Percentiles rank a stretch among this genome's conserved stretches.
Evolutionary conservation across 2,797 vertebrate genomes (phyloP).

Genomic region (Euthynnus affinis): DNA sequence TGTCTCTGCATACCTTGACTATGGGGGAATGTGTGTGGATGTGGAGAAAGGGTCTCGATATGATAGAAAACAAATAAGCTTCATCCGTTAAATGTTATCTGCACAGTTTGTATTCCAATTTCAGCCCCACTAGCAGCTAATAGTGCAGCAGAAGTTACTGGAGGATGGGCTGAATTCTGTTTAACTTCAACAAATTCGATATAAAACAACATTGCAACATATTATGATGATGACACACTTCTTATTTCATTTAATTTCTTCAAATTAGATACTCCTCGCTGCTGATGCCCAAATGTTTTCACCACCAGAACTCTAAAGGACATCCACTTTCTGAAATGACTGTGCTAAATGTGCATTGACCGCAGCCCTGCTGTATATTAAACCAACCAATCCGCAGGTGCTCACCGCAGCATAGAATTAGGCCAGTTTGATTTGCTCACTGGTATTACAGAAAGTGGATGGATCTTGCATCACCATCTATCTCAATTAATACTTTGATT

Average conservation of each 20-base stretch:
- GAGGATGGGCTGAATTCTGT: slow-evolving; percentile 16
- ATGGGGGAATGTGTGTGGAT: background rate
- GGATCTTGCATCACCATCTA: slow-evolving; percentile 78
- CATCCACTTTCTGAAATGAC: slow-evolving; percentile 42
- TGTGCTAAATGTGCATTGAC: slow-evolving; percentile 60
- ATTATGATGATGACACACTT: slow-evolving; percentile 51
- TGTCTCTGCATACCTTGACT: background rate
- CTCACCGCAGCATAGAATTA: slow-evolving; percentile 65
- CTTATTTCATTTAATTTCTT: slow-evolving; percentile 50
- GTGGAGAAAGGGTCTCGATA: background rate
- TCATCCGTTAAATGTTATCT: background rate
- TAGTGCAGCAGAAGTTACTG: slow-evolving; percentile 18
- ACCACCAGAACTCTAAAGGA: slow-evolving; percentile 39
- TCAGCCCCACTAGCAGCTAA: background rate
- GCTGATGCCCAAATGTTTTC: slow-evolving; percentile 38
- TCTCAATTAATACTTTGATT: slow-evolving; percentile 79
- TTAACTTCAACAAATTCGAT: slow-evolving; percentile 33
- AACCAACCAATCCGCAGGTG: slow-evolving; percentile 41
- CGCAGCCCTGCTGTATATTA: slow-evolving; percentile 29
- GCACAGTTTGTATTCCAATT: background rate
- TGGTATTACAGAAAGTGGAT: slow-evolving; percentile 72
- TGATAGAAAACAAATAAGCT: background rate
- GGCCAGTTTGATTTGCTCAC: slow-evolving; percentile 64
- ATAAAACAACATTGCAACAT: slow-evolving; percentile 43
- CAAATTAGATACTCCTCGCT: slow-evolving; percentile 33